phyloP scores from a whole-genome alignment of 2,797 vertebrate species.

The Darevskia mixta region DNA sequence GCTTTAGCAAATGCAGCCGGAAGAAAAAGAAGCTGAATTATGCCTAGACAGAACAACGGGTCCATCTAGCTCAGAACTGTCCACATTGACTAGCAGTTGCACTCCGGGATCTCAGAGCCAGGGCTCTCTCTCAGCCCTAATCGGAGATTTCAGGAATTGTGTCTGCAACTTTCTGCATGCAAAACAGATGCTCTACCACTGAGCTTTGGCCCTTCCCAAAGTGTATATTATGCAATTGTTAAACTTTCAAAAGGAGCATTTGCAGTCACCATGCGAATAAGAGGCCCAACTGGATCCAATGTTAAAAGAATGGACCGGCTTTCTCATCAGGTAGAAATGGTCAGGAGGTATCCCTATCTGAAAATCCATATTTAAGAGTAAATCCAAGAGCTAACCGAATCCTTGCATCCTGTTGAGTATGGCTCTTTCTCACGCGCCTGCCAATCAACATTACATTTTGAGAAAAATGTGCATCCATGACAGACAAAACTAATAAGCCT shows the following conservation, averaged over 20 bases:
- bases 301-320: background rate
- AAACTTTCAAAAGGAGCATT: background rate
- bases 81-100: too few species aligned
- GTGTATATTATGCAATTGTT: background rate
- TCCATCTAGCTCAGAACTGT: too few species aligned
- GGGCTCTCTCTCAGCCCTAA: too few species aligned
- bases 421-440: too few species aligned
- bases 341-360: background rate
- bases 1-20: background rate
- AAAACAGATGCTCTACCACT: too few species aligned
- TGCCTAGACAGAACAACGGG: too few species aligned
- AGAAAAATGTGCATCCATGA: background rate
- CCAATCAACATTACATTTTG: background rate
- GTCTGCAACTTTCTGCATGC: too few species aligned
- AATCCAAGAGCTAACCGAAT: background rate
- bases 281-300: background rate
- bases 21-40: background rate
- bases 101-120: too few species aligned
- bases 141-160: too few species aligned
- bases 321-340: background rate
- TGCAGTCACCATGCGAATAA: background rate
- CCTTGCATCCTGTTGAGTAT: background rate
- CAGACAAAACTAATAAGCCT: background rate
- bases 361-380: background rate
- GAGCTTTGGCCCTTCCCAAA: too few species aligned